A percentile compares a stretch with the other conserved stretches of the same genome.
These are phyloP conservation scores for Rhabditoides inermis DNA, from an alignment of 2,888 invertebrate species.

Conservation along the genomic window DNA sequence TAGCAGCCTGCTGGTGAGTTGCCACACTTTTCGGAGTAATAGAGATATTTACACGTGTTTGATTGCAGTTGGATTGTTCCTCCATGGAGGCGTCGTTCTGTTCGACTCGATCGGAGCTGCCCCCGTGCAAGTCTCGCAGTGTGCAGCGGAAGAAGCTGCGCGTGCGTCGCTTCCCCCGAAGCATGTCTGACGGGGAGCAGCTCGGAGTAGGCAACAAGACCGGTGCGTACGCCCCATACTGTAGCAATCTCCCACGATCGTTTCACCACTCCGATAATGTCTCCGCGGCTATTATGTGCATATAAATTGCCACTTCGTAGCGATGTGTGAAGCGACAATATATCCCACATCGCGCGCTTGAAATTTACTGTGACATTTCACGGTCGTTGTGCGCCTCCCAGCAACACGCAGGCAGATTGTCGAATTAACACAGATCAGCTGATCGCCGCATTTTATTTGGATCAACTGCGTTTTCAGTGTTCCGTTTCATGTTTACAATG, in stretches of 20 bases:
- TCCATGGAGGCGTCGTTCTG: conserved; percentile 37
- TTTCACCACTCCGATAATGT: too few relatives aligned
- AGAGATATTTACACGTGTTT: neutral
- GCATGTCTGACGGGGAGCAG: conserved; percentile 43
- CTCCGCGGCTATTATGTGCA: too few relatives aligned
- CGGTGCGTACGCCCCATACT: neutral
- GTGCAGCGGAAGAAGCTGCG: conserved; percentile 17
- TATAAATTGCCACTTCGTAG: too few relatives aligned
- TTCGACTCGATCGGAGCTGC: conserved; percentile 33
- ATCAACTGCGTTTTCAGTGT: neutral
- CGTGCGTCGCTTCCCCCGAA: conserved; percentile 29
- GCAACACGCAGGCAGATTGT: too few relatives aligned
- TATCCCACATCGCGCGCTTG: too few relatives aligned
- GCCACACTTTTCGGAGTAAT: neutral
- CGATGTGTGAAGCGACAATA: too few relatives aligned
- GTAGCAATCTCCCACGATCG: neutral
- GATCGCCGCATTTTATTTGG: too few relatives aligned
- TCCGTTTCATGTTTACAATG: neutral
- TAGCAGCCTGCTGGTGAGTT: conserved; percentile 2
- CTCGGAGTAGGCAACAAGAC: conserved; percentile 16
- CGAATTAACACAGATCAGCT: too few relatives aligned
- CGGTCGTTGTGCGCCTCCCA: too few relatives aligned
- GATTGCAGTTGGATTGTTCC: conserved; percentile 16
- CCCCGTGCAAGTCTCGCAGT: conserved; percentile 16
- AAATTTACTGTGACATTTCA: too few relatives aligned